Evolutionary conservation across 2,888 invertebrate species (phyloP).

Genomic region (Erpobdella octoculata): DNA sequence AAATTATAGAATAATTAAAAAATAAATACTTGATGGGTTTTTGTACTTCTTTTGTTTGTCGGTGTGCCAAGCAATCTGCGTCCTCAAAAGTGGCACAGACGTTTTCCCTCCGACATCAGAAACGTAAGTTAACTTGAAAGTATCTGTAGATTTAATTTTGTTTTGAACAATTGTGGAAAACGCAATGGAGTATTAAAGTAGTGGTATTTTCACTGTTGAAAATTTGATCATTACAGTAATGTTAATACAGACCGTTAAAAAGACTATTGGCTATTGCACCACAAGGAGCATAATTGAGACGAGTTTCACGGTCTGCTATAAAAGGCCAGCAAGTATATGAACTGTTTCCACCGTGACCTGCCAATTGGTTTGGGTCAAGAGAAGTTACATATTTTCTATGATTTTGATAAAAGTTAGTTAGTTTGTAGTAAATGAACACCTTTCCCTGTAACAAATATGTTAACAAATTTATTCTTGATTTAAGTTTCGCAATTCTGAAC

Average conservation of each 20-base stretch:
- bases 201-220: neutral
- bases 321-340: neutral
- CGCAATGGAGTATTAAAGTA: neutral
- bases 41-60: constrained; percentile 85
- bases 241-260: constrained; percentile 70
- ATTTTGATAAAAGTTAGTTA: constrained; percentile 96
- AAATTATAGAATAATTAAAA: no score
- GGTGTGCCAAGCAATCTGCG: constrained; percentile 92
- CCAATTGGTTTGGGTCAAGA: constrained; percentile 76
- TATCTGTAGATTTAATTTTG: no score
- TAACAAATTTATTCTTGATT: no score
- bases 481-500: no score
- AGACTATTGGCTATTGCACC: constrained; percentile 97
- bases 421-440: constrained; percentile 92
- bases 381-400: constrained; percentile 58
- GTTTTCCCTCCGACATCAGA: neutral
- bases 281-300: constrained; percentile 68
- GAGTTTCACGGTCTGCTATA: neutral
- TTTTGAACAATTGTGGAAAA: no score
- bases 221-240: neutral
- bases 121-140: neutral
- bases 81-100: constrained; percentile 37
- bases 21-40: no score
- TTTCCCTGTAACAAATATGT: constrained; percentile 52
- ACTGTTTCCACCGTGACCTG: constrained; percentile 77